Evolutionary conservation across 2,797 vertebrate species (phyloP).

Genomic region (Falco novaeseelandiae): DNA sequence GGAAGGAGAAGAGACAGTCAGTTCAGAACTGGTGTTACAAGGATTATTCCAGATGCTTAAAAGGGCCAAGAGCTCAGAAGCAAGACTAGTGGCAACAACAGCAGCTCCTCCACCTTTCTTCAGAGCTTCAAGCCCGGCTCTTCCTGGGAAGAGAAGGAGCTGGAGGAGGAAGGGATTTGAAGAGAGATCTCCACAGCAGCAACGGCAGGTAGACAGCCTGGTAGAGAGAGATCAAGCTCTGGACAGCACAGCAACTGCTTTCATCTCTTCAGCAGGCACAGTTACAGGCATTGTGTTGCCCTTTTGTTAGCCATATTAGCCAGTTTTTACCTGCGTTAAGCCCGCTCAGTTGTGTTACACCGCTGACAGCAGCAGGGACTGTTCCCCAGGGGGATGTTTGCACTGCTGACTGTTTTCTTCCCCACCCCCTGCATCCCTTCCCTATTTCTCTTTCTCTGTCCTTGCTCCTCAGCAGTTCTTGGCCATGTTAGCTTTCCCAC

Average conservation of each 20-base stretch:
- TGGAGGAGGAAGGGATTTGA: neutral
- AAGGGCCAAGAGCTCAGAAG: neutral
- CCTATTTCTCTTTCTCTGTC: neutral
- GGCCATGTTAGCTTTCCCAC: neutral
- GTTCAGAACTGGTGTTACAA: neutral
- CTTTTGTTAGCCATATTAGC: neutral
- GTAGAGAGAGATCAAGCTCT: neutral
- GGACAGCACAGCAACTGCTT: neutral
- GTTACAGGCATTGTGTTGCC: neutral
- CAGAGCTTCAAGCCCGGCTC: neutral
- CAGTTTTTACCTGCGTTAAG: neutral
- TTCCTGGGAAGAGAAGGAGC: neutral
- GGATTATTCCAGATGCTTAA: neutral
- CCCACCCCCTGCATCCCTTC: neutral
- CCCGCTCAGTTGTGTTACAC: neutral
- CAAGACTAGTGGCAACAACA: neutral
- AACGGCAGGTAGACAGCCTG: neutral
- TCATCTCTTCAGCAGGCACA: neutral
- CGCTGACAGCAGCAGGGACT: fast-evolving
- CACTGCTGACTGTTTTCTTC: neutral
- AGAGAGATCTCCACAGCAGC: neutral
- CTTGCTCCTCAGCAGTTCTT: neutral
- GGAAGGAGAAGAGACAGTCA: neutral
- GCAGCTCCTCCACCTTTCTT: neutral
- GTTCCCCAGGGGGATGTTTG: neutral